Evolutionary conservation across 2,113 vertebrate genomes (phyloP).

Genomic region (Corapipo altera): DNA sequence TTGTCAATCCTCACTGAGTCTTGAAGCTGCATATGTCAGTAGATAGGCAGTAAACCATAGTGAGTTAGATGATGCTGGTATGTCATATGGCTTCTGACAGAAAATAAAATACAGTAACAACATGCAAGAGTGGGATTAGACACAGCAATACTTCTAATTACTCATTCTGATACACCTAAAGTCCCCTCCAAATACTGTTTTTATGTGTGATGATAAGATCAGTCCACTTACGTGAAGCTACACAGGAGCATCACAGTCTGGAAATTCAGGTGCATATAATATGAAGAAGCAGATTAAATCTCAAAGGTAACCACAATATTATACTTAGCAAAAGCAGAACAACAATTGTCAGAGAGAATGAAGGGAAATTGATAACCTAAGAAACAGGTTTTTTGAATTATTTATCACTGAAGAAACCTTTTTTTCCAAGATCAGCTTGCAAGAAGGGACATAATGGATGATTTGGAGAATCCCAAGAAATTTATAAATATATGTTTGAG

Average conservation of each 20-base stretch:
- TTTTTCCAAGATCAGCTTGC: not conserved
- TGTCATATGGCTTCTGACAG: not conserved
- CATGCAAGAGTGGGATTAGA: not conserved
- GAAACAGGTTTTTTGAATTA: not conserved
- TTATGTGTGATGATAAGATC: not conserved
- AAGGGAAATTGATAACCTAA: not conserved
- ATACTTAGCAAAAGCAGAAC: not conserved
- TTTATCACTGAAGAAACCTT: not conserved
- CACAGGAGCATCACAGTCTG: not conserved
- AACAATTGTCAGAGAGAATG: not conserved
- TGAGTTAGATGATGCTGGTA: not conserved
- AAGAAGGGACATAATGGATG: not conserved
- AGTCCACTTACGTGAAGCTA: not conserved
- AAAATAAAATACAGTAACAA: not conserved
- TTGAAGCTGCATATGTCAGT: not conserved
- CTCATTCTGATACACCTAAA: not conserved
- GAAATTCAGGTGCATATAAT: not conserved
- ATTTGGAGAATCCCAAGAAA: not conserved
- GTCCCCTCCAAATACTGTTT: not conserved
- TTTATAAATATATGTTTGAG: not conserved
- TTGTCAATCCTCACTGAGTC: not conserved
- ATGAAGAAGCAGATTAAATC: not conserved
- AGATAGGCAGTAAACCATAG: not conserved
- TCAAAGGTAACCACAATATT: not conserved
- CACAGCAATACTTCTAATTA: not conserved